A percentile compares a stretch with the other conserved stretches of the same genome.
These are phyloP conservation scores for Alsophila aescularia DNA, from an alignment of 2,888 invertebrate genomes.

Conservation along the genomic window DNA sequence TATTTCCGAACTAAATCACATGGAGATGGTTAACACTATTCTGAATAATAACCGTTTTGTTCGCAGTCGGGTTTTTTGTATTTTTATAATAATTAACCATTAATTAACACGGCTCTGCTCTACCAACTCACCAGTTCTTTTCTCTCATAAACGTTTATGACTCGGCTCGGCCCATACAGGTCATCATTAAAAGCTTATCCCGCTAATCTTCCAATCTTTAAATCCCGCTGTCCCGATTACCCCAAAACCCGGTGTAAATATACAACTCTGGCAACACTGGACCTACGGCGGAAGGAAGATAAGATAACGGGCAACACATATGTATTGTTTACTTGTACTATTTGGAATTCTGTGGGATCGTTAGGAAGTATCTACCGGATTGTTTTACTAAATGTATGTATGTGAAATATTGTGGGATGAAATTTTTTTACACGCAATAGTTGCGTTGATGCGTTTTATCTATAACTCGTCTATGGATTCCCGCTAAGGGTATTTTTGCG, in stretches of 20 bases:
- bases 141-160: conserved; percentile 6
- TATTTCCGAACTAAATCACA: too few species aligned
- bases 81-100: too few species aligned
- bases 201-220: conserved; percentile 5
- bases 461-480: too few species aligned
- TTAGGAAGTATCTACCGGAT: neutral
- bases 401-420: too few species aligned
- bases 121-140: neutral
- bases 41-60: too few species aligned
- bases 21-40: too few species aligned
- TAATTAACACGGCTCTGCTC: neutral
- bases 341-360: neutral
- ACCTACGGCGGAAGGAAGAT: neutral
- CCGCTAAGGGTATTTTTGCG: too few species aligned
- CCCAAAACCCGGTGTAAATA: neutral
- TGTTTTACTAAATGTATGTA: too few species aligned
- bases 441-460: too few species aligned
- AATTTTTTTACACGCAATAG: too few species aligned
- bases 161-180: neutral
- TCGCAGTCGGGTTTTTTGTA: too few species aligned
- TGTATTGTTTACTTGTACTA: neutral
- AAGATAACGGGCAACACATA: conserved; percentile 5
- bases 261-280: conserved; percentile 3
- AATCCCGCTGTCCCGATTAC: neutral
- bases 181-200: conserved; percentile 12